Evolutionary conservation across 2,888 invertebrate genomes (phyloP).

Genomic region (Ashinkailepas kermadecensis): DNA sequence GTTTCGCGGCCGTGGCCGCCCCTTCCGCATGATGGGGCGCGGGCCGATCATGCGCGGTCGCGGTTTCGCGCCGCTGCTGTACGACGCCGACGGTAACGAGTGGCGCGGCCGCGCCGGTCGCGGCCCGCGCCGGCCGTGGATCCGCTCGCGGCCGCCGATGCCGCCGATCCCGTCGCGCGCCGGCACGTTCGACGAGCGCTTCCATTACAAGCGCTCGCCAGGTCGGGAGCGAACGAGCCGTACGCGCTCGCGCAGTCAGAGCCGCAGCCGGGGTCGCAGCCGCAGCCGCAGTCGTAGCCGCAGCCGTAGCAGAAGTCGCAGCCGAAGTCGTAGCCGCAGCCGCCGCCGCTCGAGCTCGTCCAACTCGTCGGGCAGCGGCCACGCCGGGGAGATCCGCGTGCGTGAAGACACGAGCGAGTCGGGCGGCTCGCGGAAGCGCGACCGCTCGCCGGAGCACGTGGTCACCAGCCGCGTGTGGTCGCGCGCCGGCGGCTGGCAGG

Average conservation of each 20-base stretch:
- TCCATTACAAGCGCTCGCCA: not conserved
- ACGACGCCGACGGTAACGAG: conserved; percentile 21
- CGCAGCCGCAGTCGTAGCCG: no score
- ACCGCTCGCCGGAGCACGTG: not conserved
- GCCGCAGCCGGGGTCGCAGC: no score
- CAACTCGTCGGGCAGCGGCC: not conserved
- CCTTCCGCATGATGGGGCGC: not conserved
- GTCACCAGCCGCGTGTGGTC: conserved; percentile 14
- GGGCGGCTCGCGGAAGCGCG: not conserved
- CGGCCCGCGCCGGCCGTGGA: conserved; percentile 5
- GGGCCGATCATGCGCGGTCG: not conserved
- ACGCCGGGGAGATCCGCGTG: not conserved
- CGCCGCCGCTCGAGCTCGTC: no score
- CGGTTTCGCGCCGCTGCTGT: conserved; percentile 15
- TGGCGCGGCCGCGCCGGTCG: not conserved
- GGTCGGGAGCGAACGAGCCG: not conserved
- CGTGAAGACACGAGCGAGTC: conserved; percentile 15
- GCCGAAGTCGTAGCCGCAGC: no score
- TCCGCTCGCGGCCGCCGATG: not conserved
- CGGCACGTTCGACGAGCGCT: not conserved
- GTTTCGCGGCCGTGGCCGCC: conserved; percentile 2
- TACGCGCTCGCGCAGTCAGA: no score
- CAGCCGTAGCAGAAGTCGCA: no score
- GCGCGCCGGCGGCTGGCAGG: not conserved
- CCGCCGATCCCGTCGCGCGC: not conserved